Conservation (phyloP, 2,888 invertebrate species). For the Synergus laeviventris region DNA sequence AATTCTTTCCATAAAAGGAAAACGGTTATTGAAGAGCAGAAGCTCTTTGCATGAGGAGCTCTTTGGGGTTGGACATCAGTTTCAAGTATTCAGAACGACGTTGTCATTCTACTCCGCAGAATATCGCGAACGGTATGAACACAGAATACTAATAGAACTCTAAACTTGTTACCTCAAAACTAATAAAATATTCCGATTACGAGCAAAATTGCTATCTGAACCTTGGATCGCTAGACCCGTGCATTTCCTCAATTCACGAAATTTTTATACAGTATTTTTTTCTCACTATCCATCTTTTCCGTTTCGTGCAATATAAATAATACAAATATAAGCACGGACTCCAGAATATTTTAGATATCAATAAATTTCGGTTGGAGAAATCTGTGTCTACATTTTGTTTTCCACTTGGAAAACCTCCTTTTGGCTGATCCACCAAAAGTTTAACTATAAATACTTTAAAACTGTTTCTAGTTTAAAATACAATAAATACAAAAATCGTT, state of each 20-base stretch:
- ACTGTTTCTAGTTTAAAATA: too few relatives aligned
- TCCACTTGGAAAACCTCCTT: too few relatives aligned
- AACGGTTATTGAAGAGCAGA: conserved; percentile 37
- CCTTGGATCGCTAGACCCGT: not conserved
- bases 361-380: too few relatives aligned
- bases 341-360: too few relatives aligned
- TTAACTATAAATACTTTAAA: too few relatives aligned
- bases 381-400: too few relatives aligned
- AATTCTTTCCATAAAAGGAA: conserved; percentile 17
- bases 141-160: conserved; percentile 35
- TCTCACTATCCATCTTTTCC: not conserved
- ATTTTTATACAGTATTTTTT: conserved; percentile 21
- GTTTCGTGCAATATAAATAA: too few relatives aligned
- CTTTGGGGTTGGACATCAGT: conserved; percentile 39
- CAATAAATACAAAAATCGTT: too few relatives aligned
- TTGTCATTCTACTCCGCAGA: conserved; percentile 40
- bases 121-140: conserved; percentile 37
- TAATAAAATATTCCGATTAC: conserved; percentile 40
- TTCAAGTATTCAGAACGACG: conserved; percentile 40
- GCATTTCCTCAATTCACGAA: conserved; percentile 17
- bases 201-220: conserved; percentile 27
- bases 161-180: conserved; percentile 33
- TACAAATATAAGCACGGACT: too few relatives aligned
- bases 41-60: conserved; percentile 34
- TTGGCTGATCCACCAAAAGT: not conserved